phyloP scores from a whole-genome alignment of 2,888 invertebrate species.

The Podabrus alpinus region DNA sequence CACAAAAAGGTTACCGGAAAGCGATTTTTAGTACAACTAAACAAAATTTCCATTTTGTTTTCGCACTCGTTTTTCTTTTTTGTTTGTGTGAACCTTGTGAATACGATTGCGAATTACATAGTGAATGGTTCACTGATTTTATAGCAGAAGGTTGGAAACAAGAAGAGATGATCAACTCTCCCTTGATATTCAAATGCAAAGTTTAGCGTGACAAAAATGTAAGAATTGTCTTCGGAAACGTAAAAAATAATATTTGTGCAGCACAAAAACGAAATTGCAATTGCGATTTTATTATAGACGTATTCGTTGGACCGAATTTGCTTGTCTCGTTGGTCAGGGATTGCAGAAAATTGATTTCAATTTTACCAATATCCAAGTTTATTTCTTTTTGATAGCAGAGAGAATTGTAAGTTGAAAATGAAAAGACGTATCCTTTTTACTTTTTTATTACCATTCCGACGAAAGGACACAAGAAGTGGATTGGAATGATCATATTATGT shows the following conservation, averaged over 20 bases:
- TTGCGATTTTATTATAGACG: background rate
- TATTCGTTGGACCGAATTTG: constrained; percentile 22
- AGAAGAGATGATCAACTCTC: constrained; percentile 36
- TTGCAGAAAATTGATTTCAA: constrained; percentile 39
- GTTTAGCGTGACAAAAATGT: constrained; percentile 31
- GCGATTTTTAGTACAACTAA: constrained; percentile 15
- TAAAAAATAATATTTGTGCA: constrained; percentile 5
- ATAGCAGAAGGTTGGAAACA: constrained; percentile 40
- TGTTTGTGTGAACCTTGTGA: constrained; percentile 30
- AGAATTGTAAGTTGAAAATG: constrained; percentile 31
- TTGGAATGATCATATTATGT: background rate
- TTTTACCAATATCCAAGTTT: constrained; percentile 29
- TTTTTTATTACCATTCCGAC: constrained; percentile 11
- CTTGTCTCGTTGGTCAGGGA: constrained; percentile 33
- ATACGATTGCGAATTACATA: constrained; percentile 37
- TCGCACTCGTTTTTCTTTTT: constrained; percentile 33
- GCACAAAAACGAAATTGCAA: background rate
- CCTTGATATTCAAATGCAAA: constrained; percentile 43
- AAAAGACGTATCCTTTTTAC: constrained; percentile 17
- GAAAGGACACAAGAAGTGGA: background rate
- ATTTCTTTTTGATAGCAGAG: constrained; percentile 24
- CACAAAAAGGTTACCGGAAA: too few relatives aligned
- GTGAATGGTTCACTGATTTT: constrained; percentile 42
- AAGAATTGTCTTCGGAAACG: constrained; percentile 22
- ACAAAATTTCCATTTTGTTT: constrained; percentile 30